phyloP scores from a whole-genome alignment of 2,888 invertebrate genomes.

The Aleiodes leptofemur region DNA sequence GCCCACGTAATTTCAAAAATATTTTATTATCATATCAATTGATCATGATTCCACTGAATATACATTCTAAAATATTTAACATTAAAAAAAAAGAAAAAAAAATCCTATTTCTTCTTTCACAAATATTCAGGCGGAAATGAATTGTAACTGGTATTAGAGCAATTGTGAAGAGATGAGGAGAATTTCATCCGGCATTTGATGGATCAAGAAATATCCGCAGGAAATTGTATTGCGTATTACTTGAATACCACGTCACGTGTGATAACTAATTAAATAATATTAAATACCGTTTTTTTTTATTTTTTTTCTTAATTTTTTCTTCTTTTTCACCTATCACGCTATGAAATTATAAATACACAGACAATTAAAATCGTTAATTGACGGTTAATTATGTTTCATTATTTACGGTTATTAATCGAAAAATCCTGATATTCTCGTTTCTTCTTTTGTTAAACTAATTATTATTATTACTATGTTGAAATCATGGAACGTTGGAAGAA shows the following conservation, averaged over 20 bases:
- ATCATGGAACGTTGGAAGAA: too few species aligned
- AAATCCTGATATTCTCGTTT: conserved; percentile 14
- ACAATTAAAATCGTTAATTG: conserved; percentile 11
- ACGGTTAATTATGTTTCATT: background rate
- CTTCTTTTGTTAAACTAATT: background rate
- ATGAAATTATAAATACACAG: conserved; percentile 19
- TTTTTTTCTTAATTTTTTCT: too few species aligned
- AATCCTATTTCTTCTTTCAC: conserved; percentile 6
- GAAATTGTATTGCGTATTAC: conserved; percentile 42
- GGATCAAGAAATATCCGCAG: conserved; percentile 48
- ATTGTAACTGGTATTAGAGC: conserved; percentile 22
- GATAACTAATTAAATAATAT: conserved; percentile 41
- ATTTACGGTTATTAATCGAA: background rate
- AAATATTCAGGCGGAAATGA: conserved; percentile 27
- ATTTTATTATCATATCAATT: conserved; percentile 7
- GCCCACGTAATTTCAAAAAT: background rate
- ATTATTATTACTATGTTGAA: too few species aligned
- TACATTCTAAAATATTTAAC: background rate
- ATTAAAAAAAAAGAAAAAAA: too few species aligned
- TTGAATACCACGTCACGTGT: conserved; percentile 20
- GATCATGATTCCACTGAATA: conserved; percentile 14
- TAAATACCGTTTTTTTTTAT: conserved; percentile 10
- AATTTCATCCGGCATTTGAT: conserved; percentile 47
- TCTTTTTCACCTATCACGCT: conserved; percentile 18
- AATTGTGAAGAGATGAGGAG: conserved; percentile 31